Evolutionary conservation across 53 echinoderm and acorn worm genomes (phyloP).

Genomic region (Echinometra lucunter): DNA sequence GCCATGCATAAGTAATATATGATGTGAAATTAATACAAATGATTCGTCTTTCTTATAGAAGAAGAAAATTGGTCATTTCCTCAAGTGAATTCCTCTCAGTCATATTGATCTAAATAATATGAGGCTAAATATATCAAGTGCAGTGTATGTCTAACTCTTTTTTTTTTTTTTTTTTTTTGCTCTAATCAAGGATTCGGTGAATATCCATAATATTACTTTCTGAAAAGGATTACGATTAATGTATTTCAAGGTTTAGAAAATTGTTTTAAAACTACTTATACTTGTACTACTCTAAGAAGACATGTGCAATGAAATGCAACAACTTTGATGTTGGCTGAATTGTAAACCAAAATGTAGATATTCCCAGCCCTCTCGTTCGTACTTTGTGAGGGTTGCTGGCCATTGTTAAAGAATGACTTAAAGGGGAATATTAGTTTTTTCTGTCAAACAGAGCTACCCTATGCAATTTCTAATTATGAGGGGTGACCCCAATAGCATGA

Average conservation of each 20-base stretch:
- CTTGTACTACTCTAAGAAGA: constrained; percentile 12
- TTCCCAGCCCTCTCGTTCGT: not conserved
- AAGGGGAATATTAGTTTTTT: not conserved
- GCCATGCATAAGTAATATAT: not conserved
- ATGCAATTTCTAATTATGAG: not conserved
- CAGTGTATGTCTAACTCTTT: not conserved
- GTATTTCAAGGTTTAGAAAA: not conserved
- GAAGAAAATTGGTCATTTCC: constrained; percentile 11
- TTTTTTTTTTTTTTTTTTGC: not conserved
- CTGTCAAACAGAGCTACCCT: not conserved
- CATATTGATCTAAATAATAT: not conserved
- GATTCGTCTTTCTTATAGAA: constrained; percentile 25
- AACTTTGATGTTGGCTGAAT: not conserved
- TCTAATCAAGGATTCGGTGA: not conserved
- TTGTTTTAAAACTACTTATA: not conserved
- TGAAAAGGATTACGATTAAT: not conserved
- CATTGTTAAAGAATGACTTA: not conserved
- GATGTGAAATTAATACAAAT: not conserved
- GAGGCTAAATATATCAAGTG: constrained; percentile 1
- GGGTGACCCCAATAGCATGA: not conserved
- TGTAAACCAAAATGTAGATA: not conserved
- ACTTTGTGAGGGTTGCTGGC: not conserved
- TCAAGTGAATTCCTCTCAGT: not conserved
- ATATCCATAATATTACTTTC: not conserved
- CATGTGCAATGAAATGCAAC: not conserved